A percentile compares a stretch with the other conserved stretches of the same genome.
These are phyloP conservation scores for Phalloptychus januarius DNA, from an alignment of 2,797 vertebrate species.

Conservation along the genomic window DNA sequence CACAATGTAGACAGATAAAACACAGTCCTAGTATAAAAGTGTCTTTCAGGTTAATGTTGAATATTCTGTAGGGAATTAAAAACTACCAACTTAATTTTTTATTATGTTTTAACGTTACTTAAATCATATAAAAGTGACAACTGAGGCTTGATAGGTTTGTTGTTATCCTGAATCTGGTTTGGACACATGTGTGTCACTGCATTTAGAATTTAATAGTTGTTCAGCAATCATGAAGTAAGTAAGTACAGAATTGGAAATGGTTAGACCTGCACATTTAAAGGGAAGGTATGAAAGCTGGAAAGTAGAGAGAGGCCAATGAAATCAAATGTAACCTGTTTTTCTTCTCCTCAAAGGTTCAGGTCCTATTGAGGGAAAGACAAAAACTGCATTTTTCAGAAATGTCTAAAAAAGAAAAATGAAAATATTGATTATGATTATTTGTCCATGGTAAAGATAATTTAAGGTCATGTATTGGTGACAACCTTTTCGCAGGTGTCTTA, in stretches of 20 bases:
- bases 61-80: no score
- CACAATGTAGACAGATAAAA: slow-evolving; percentile 17
- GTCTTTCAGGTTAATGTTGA: neutral
- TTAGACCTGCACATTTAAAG: neutral
- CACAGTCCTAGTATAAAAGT: slow-evolving; percentile 18
- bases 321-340: neutral
- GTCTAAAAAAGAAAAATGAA: neutral
- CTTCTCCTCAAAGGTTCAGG: neutral
- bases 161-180: neutral
- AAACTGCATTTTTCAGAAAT: neutral
- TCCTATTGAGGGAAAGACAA: neutral
- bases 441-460: neutral
- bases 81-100: neutral
- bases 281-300: neutral
- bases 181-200: neutral
- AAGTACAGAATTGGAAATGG: neutral
- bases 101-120: neutral
- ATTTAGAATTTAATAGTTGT: neutral
- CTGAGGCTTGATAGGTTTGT: neutral
- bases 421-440: neutral
- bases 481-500: neutral
- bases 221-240: neutral
- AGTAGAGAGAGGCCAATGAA: neutral
- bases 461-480: neutral
- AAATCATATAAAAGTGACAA: slow-evolving; percentile 11